Evolutionary conservation across 2,888 invertebrate species (phyloP), one percentile per base, ranked within the genome.

Genomic region (Tenodera sinensis): DNA sequence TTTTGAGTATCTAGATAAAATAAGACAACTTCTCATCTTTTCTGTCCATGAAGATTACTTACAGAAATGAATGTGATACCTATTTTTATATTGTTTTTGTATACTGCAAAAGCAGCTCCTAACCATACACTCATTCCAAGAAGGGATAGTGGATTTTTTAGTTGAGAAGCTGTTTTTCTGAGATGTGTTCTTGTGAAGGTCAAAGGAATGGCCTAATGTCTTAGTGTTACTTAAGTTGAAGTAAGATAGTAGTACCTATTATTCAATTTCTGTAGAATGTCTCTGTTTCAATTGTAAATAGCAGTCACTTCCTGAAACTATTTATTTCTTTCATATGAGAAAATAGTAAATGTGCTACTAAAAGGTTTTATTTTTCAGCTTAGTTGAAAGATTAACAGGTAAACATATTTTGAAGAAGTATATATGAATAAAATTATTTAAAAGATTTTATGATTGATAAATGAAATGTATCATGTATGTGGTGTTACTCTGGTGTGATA

Each of bases 71-170:
- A 83, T 87, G 87, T 87, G 87, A 87, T 87, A 42, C 42, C 3
- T 42, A 87, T 87, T 87, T 87, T 87, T 87, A 27, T 87, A 87
- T 71, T 71, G 54, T 71, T 71, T 71, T 20, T 71, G 54, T 71
- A 71, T 86, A 83, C 20, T 83, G 87, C 30, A 87, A 90, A 90
- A 89, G 89, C 89, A 90, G 90, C 89, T 90, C 88, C 89, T 89
- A 83, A 28, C 88, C 88, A 71, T 85, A 89, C 90, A 90, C 90
- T 90, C 90, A 90, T 89, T 88, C 87, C 89, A 25, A 90, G 90
- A 84, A 90, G 88, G 89, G 87, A 89, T 90, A 90, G 90, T 90
- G 90, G 88, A 90, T 90, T 90, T 90, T 89, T 90, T 88, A 88
- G 87, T 83, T 83, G 81, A 90, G 88, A 89, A 88, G 89, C 89